Conservation (phyloP, 2,888 invertebrate species). For the Azorinus chamasolen region DNA sequence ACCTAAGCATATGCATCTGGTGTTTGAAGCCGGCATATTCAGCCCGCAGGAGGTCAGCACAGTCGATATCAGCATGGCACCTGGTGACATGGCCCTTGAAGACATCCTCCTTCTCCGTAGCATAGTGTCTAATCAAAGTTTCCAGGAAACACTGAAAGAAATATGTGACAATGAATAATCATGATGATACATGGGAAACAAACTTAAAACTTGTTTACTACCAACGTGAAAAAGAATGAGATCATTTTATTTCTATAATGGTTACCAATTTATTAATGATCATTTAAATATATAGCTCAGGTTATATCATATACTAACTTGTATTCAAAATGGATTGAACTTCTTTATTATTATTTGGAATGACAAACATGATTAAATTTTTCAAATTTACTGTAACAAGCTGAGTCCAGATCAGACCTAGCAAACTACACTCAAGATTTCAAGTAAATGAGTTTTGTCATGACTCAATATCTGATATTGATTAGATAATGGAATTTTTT, state of each 20-base stretch:
- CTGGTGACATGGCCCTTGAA: conserved; percentile 30
- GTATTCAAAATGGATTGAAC: no score
- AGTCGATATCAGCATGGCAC: conserved; percentile 24
- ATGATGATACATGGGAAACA: no score
- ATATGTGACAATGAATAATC: neutral
- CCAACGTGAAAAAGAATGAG: neutral
- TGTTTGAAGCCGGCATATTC: conserved; percentile 41
- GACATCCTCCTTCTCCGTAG: conserved; percentile 15
- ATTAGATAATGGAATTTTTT: neutral
- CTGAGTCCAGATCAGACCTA: no score
- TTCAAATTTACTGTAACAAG: no score
- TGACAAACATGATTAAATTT: no score
- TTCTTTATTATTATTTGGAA: no score
- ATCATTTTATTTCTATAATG: neutral
- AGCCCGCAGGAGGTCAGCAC: conserved; percentile 3
- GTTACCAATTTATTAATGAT: neutral
- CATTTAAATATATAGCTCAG: no score
- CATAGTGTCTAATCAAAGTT: conserved; percentile 26
- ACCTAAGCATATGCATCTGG: conserved; percentile 42
- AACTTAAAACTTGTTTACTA: no score
- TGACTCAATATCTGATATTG: neutral
- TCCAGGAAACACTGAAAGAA: conserved; percentile 8
- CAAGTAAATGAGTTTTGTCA: no score
- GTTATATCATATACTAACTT: no score
- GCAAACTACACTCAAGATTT: no score